phyloP scores from a whole-genome alignment of 1,140 invertebrate genomes.

The Heliconius himera region DNA sequence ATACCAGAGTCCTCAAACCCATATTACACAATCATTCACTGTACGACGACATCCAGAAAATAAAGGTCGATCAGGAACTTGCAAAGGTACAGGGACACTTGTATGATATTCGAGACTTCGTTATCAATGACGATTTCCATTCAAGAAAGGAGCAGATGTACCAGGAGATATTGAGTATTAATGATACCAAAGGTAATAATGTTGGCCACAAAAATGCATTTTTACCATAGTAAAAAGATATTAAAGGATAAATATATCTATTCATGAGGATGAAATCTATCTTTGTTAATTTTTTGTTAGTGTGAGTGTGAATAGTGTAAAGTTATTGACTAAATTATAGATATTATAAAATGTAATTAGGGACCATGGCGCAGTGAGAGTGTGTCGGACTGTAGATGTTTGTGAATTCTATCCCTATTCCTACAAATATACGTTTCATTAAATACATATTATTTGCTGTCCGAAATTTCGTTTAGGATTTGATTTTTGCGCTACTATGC shows the following conservation, averaged over 20 bases:
- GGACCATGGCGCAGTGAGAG: too few relatives aligned
- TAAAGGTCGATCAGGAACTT: conserved; percentile 48
- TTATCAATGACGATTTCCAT: conserved; percentile 40
- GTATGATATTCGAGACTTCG: conserved; percentile 63
- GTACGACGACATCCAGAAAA: conserved; percentile 35
- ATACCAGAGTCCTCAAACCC: conserved; percentile 45
- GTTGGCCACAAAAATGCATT: not conserved
- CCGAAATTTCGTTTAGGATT: too few relatives aligned
- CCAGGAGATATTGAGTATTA: conserved; percentile 2
- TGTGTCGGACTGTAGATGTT: too few relatives aligned
- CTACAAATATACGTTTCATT: too few relatives aligned
- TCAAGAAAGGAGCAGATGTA: conserved; percentile 47
- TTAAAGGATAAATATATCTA: not conserved
- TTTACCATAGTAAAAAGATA: not conserved
- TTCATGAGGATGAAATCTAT: too few relatives aligned
- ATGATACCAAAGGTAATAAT: conserved; percentile 17
- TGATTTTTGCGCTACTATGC: too few relatives aligned
- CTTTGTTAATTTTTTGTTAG: too few relatives aligned
- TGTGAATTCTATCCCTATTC: too few relatives aligned
- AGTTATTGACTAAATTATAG: too few relatives aligned
- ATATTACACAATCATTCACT: not conserved
- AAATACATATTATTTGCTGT: too few relatives aligned
- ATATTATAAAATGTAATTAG: too few relatives aligned
- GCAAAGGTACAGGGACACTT: conserved; percentile 47
- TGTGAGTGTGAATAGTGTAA: too few relatives aligned